phyloP scores from a whole-genome alignment of 1,140 invertebrate genomes.

The Apis dorsata region DNA sequence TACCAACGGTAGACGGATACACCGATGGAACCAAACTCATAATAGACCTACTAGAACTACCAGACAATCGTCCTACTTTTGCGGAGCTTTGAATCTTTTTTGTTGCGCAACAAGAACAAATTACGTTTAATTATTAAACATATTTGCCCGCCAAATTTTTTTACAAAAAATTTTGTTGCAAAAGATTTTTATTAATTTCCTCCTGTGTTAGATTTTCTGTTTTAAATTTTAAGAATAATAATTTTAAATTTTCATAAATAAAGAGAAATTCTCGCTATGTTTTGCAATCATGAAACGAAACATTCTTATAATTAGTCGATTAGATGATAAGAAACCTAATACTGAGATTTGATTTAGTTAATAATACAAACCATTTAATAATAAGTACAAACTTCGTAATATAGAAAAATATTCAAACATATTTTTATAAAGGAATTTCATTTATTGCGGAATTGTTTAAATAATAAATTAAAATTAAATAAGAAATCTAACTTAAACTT shows the following conservation, averaged over 20 bases:
- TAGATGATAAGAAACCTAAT: conserved; percentile 30
- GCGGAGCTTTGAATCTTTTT: conserved; percentile 75
- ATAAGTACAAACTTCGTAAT: conserved; percentile 32
- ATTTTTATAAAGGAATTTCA: conserved; percentile 34
- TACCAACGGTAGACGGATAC: conserved; percentile 71
- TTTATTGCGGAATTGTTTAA: conserved; percentile 15
- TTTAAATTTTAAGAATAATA: not conserved
- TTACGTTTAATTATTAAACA: conserved; percentile 70
- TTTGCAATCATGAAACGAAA: not conserved
- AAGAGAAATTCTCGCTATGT: not conserved
- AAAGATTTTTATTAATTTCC: not conserved
- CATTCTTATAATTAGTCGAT: conserved; percentile 7
- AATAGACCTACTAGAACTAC: conserved; percentile 56
- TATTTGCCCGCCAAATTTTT: not conserved
- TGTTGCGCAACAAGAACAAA: conserved; percentile 76
- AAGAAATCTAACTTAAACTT: not conserved
- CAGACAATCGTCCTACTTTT: conserved; percentile 77
- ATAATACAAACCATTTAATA: too few species aligned
- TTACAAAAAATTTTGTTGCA: not conserved
- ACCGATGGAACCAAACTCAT: conserved; percentile 71
- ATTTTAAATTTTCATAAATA: not conserved
- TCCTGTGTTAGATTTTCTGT: not conserved
- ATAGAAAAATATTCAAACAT: conserved; percentile 19
- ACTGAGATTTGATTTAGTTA: conserved; percentile 36
- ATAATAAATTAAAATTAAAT: too few species aligned